Conservation (phyloP, 2,888 invertebrate species). For the Heliconius erato region DNA sequence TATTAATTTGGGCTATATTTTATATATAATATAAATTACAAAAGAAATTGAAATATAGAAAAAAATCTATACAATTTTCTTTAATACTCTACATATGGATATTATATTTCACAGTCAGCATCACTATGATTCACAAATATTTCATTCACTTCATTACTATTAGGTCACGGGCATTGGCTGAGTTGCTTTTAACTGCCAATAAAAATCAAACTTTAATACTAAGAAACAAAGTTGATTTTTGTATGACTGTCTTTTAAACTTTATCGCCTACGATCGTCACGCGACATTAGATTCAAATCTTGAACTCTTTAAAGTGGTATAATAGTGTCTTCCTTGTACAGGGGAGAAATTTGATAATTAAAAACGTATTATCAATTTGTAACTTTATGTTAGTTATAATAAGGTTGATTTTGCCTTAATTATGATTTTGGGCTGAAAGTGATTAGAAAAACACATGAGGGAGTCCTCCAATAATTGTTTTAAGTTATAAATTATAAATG, state of each 20-base stretch:
- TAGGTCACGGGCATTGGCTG: conserved; percentile 56
- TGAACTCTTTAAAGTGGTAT: conserved; percentile 77
- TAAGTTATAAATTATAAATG: conserved; percentile 22
- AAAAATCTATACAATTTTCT: too few species aligned
- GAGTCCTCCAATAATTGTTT: conserved; percentile 20
- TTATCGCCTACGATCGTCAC: conserved; percentile 74
- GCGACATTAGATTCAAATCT: conserved; percentile 81
- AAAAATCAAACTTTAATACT: not conserved
- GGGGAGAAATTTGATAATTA: conserved; percentile 51
- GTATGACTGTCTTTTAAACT: conserved; percentile 3
- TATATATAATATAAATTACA: too few species aligned
- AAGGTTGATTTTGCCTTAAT: conserved; percentile 29
- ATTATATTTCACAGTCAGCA: conserved; percentile 54
- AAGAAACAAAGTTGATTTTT: not conserved
- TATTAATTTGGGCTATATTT: too few species aligned
- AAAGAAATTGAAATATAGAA: too few species aligned
- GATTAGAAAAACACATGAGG: conserved; percentile 42
- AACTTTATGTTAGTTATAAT: conserved; percentile 15
- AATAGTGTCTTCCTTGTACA: conserved; percentile 69
- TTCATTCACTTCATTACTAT: conserved; percentile 61
- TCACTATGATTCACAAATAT: conserved; percentile 30
- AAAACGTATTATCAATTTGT: conserved; percentile 29
- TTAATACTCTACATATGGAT: not conserved
- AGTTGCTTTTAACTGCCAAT: not conserved
- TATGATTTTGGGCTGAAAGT: conserved; percentile 29